Evolutionary conservation across 2,113 vertebrate species (phyloP).

Genomic region (Lagopus muta): DNA sequence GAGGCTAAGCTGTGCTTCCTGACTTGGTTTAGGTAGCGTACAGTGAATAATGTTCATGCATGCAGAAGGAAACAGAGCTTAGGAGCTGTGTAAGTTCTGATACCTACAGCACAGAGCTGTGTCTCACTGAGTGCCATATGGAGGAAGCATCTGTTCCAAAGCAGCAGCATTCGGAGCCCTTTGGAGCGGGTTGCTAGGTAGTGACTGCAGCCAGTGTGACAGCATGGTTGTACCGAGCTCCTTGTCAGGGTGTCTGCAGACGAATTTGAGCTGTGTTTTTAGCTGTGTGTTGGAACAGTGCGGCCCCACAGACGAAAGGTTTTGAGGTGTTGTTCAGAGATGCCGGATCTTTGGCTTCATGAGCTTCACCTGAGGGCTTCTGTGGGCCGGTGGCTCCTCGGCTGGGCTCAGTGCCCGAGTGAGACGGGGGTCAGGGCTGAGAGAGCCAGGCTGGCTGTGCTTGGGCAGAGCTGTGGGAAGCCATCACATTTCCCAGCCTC

Average conservation of each 20-base stretch:
- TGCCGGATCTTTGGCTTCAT: fast-evolving
- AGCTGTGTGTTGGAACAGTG: neutral
- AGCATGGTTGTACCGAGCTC: neutral
- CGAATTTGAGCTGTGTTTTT: neutral
- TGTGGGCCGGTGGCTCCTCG: neutral
- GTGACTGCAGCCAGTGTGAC: neutral
- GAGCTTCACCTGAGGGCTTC: neutral
- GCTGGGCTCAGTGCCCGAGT: neutral
- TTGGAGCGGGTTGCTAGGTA: constrained; percentile 28
- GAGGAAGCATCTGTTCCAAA: constrained; percentile 12
- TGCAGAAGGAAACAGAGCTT: neutral
- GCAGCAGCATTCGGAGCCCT: neutral
- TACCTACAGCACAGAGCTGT: neutral
- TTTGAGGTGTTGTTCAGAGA: neutral
- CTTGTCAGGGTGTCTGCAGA: neutral
- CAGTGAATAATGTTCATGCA: neutral
- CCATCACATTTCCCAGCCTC: neutral
- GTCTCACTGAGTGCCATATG: constrained; percentile 25
- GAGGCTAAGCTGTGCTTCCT: neutral
- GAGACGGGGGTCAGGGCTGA: neutral
- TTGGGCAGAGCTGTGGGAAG: neutral
- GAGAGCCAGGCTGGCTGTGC: neutral
- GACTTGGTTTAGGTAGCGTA: neutral
- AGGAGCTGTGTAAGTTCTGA: neutral
- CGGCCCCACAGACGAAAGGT: neutral